Percentiles rank a stretch among this genome's conserved stretches.
Evolutionary conservation across 2,888 invertebrate genomes (phyloP).

Genomic region (Chalcis sispes): DNA sequence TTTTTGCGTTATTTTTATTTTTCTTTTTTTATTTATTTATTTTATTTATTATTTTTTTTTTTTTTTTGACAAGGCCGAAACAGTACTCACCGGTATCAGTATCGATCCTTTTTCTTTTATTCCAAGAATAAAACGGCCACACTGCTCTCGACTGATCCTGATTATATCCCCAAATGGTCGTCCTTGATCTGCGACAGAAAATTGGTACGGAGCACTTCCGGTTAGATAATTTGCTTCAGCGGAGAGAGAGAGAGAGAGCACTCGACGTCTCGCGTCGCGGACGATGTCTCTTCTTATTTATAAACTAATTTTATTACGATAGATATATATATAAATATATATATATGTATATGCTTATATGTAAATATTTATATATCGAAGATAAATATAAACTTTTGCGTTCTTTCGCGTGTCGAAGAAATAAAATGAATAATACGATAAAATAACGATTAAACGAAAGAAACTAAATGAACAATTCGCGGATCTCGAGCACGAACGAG

Average conservation of each 20-base stretch:
- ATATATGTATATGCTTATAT: constrained; percentile 4
- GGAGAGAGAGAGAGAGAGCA: background rate
- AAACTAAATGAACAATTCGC: too few relatives aligned
- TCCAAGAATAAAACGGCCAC: constrained; percentile 39
- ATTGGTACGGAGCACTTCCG: constrained; percentile 62
- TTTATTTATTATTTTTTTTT: constrained; percentile 32
- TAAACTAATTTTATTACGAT: background rate
- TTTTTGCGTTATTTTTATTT: background rate
- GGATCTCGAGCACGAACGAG: too few relatives aligned
- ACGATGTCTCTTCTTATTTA: constrained; percentile 1
- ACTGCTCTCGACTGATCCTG: background rate
- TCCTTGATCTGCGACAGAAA: constrained; percentile 68
- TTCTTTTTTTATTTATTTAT: background rate
- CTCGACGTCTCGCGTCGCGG: constrained; percentile 1
- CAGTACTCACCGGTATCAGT: constrained; percentile 67
- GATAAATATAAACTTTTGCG: constrained; percentile 35
- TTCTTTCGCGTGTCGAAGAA: constrained; percentile 46
- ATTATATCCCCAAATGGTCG: constrained; percentile 11
- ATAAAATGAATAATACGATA: background rate
- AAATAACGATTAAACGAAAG: too few relatives aligned
- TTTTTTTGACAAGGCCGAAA: constrained; percentile 66
- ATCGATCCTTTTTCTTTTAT: constrained; percentile 47
- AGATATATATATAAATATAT: constrained; percentile 10
- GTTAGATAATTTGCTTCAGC: constrained; percentile 27
- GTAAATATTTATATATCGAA: background rate